These are phyloP conservation scores for Amphimallon solstitiale DNA, from an alignment of 2,888 invertebrate genomes.

Conservation along the genomic window DNA sequence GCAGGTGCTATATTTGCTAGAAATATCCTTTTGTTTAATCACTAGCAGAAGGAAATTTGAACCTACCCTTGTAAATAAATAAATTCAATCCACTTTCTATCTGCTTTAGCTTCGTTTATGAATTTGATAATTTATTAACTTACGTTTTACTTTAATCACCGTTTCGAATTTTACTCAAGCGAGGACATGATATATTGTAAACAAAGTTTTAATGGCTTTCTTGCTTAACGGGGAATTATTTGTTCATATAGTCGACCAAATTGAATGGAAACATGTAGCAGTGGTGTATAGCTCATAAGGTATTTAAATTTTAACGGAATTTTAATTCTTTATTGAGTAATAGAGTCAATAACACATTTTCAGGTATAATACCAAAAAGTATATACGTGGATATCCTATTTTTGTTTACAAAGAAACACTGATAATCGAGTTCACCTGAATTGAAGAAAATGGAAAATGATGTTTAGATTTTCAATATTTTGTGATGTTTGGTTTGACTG, in stretches of 20 bases:
- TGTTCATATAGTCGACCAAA: constrained; percentile 4
- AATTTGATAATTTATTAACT: constrained; percentile 13
- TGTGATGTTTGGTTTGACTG: too few relatives aligned
- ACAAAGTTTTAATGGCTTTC: constrained; percentile 25
- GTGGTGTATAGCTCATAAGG: background rate
- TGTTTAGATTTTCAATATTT: too few relatives aligned
- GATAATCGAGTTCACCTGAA: too few relatives aligned
- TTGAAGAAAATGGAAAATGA: too few relatives aligned
- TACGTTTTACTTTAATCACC: constrained; percentile 24
- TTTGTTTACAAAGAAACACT: too few relatives aligned
- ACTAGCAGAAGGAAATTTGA: too few relatives aligned
- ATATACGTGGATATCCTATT: too few relatives aligned
- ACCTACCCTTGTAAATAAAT: too few relatives aligned
- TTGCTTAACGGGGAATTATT: constrained; percentile 21
- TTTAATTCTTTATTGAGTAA: constrained; percentile 6
- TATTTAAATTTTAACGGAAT: constrained; percentile 6
- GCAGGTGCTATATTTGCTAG: too few relatives aligned
- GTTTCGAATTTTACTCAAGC: constrained; percentile 19
- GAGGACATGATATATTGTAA: constrained; percentile 22
- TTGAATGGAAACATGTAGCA: constrained; percentile 6
- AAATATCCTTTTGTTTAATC: too few relatives aligned
- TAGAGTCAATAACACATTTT: too few relatives aligned
- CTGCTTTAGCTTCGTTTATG: background rate
- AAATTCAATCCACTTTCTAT: background rate
- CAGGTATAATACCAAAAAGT: too few relatives aligned